phyloP scores from a whole-genome alignment of 2,797 vertebrate species.

The Vipera ursinii region DNA sequence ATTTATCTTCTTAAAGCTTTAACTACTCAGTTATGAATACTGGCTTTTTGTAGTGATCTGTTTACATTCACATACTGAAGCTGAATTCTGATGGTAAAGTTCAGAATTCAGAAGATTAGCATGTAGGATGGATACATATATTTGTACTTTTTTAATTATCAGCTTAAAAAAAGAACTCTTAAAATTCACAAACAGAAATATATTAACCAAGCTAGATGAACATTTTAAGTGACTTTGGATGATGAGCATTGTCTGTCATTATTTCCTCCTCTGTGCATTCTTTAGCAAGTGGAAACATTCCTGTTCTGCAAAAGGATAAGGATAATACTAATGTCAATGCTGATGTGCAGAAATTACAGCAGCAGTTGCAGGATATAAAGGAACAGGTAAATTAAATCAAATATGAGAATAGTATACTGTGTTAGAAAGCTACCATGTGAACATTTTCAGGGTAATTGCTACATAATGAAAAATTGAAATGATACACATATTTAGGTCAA shows the following conservation, averaged over 20 bases:
- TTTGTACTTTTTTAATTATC: not conserved
- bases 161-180: not conserved
- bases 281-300: constrained; percentile 93
- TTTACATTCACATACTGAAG: not conserved
- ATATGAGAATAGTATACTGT: not conserved
- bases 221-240: not conserved
- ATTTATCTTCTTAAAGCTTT: not conserved
- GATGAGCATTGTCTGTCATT: not conserved
- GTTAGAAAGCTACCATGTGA: not conserved
- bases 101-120: not conserved
- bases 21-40: not conserved
- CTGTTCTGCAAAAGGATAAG: constrained; percentile 93
- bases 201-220: not conserved
- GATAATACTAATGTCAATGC: constrained; percentile 99
- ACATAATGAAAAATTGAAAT: not conserved
- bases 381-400: constrained; percentile 82
- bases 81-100: not conserved
- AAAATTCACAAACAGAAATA: constrained; percentile 6
- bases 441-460: not conserved
- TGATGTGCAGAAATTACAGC: constrained; percentile 96
- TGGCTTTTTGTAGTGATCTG: not conserved
- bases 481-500: not conserved
- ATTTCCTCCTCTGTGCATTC: constrained; percentile 46
- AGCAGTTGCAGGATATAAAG: constrained; percentile 98
- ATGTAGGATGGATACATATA: not conserved